Evolutionary conservation across 2,888 invertebrate genomes (phyloP).

Genomic region (Buathra laborator): DNA sequence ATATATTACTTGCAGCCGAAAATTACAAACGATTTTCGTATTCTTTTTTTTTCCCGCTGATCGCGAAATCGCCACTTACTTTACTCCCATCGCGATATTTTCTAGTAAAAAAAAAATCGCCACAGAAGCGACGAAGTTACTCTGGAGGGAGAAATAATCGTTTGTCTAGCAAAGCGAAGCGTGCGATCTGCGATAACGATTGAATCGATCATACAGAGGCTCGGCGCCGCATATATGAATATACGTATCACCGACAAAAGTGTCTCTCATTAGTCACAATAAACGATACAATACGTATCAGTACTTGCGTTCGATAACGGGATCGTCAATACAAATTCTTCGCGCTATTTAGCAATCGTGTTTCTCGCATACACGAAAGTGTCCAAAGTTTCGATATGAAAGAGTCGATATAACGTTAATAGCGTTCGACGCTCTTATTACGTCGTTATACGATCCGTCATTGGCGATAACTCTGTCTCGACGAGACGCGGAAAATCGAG

Average conservation of each 20-base stretch:
- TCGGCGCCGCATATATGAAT: neutral
- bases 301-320: neutral
- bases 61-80: no score
- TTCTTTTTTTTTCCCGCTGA: no score
- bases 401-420: no score
- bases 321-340: neutral
- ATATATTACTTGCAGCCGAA: no score
- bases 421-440: neutral
- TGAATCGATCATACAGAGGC: neutral
- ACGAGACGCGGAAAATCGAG: no score
- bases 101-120: neutral
- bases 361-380: no score
- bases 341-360: no score
- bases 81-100: no score
- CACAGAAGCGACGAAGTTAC: neutral
- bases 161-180: neutral
- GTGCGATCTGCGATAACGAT: neutral
- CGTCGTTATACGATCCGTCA: slow-evolving; percentile 6
- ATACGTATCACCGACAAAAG: neutral
- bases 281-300: neutral
- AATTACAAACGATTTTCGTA: no score
- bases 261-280: neutral
- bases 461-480: slow-evolving; percentile 5
- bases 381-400: no score
- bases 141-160: neutral